phyloP scores from a whole-genome alignment of 2,113 vertebrate genomes.

The Herpailurus yagouaroundi region DNA sequence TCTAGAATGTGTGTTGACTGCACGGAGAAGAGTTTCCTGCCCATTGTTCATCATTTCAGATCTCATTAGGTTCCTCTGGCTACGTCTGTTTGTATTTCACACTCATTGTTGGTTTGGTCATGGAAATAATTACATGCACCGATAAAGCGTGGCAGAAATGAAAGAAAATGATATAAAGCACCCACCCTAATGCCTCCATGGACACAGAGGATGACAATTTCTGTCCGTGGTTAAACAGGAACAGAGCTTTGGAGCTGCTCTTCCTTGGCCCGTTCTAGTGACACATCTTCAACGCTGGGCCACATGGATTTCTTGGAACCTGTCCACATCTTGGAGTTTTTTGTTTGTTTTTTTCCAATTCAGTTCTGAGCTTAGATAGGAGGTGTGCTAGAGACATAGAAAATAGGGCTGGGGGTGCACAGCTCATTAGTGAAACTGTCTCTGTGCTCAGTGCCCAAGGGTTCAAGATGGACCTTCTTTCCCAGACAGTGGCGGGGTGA shows the following conservation, averaged over 20 bases:
- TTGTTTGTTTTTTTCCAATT: not conserved
- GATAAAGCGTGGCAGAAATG: conserved; percentile 42
- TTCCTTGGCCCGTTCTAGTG: not conserved
- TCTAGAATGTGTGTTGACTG: not conserved
- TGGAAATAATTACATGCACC: conserved; percentile 33
- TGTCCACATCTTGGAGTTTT: not conserved
- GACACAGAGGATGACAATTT: not conserved
- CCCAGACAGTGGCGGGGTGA: not conserved
- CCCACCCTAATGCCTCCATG: not conserved
- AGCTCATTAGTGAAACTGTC: not conserved
- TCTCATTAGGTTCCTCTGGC: not conserved
- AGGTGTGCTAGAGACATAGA: not conserved
- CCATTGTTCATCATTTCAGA: not conserved
- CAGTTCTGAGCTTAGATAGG: not conserved
- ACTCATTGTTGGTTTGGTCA: not conserved
- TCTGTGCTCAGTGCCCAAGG: not conserved
- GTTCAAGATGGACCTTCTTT: not conserved
- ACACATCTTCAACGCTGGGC: not conserved
- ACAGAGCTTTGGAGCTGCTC: not conserved
- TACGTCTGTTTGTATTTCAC: not conserved
- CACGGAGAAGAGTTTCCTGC: not conserved
- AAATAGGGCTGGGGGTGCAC: not conserved
- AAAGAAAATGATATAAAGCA: conserved; percentile 27
- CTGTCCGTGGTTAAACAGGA: not conserved
- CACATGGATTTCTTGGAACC: not conserved